Evolutionary conservation across 2,797 vertebrate species (phyloP), one percentile per base, ranked within the genome.

Genomic region (Bryconaethiops microstoma): DNA sequence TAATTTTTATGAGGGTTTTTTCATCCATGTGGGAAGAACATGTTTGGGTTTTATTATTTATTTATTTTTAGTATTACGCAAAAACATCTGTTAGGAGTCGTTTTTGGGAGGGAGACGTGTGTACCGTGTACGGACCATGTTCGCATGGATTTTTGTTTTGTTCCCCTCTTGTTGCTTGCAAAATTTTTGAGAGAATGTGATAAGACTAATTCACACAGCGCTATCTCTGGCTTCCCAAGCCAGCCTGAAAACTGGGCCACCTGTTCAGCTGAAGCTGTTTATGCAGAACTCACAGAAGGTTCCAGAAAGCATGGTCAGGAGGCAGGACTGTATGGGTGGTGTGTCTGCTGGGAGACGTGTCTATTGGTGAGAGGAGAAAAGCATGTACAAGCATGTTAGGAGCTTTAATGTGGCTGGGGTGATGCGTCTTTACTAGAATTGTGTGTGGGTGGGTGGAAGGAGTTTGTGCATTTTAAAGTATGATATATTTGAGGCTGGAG

Each of bases 121-220:
- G 74, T 55, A 71, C 39, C 45, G 16, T 62, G 48, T 17, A 40
- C 35, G 19, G 45, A 59, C 25, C 59, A 59, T 68, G 64, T 78
- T 79, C 78, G 14, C 4, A 8, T 19, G 45, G 45, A 52, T 45
- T 45, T 45, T 9, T 25, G 50, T 71, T 65, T 68, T 72, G 39
- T n/a, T 29, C 48, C 39, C 52, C 16, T 8, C 7, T 19, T 77
- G 52, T 52, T 35, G 40, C 42, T 72, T 55, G 8, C 63, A 45
- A 25, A 71, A 74, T 23, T 55, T 45, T 50, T 80, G 57, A 80
- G 57, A 80, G 23, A 79, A 77, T 13, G 40, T 78, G 23, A n/a
- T 71, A 35, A 68, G 57, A 48, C 50, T 74, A 71, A 50, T 78
- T 68, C 70, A 62, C 14, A 42, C 13, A 12, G 23, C 70, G 62